phyloP scores from a whole-genome alignment of 1,140 invertebrate species.

The Cydia splendana region DNA sequence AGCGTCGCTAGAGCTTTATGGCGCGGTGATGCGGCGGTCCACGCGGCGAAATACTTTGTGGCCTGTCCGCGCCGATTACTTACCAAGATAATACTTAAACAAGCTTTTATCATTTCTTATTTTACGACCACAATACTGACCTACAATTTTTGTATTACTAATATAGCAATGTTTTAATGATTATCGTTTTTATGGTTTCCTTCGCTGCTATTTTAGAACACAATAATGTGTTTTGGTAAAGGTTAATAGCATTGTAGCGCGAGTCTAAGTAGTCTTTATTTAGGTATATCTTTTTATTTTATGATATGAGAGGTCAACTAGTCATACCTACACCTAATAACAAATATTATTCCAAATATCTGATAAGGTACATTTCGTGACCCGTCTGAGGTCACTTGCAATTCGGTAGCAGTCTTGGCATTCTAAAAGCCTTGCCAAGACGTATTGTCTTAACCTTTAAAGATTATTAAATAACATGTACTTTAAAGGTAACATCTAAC shows the following conservation, averaged over 20 bases:
- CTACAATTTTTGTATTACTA: conserved; percentile 6
- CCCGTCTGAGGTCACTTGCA: conserved; percentile 59
- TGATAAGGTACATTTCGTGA: conserved; percentile 68
- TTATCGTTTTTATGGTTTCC: conserved; percentile 10
- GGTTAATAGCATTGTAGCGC: neutral
- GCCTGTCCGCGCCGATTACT: conserved; percentile 50
- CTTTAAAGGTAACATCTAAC: neutral
- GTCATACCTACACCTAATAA: conserved; percentile 55
- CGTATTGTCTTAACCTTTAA: conserved; percentile 47
- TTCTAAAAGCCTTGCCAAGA: conserved; percentile 64
- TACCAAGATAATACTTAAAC: conserved; percentile 37
- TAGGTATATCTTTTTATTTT: conserved; percentile 34
- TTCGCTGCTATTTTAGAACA: neutral
- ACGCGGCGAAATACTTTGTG: conserved; percentile 52
- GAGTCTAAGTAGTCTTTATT: conserved; percentile 1
- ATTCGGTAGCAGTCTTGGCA: conserved; percentile 55
- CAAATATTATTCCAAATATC: conserved; percentile 68
- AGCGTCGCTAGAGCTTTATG: conserved; percentile 55
- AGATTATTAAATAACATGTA: conserved; percentile 37
- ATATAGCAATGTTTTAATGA: conserved; percentile 13
- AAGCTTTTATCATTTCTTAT: conserved; percentile 21
- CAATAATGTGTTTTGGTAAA: conserved; percentile 19
- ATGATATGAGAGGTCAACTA: conserved; percentile 50
- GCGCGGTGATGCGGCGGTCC: conserved; percentile 54
- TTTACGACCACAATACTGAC: conserved; percentile 3